Conservation (phyloP, 2,888 invertebrate species). For the Neocrepidodera transversa region DNA sequence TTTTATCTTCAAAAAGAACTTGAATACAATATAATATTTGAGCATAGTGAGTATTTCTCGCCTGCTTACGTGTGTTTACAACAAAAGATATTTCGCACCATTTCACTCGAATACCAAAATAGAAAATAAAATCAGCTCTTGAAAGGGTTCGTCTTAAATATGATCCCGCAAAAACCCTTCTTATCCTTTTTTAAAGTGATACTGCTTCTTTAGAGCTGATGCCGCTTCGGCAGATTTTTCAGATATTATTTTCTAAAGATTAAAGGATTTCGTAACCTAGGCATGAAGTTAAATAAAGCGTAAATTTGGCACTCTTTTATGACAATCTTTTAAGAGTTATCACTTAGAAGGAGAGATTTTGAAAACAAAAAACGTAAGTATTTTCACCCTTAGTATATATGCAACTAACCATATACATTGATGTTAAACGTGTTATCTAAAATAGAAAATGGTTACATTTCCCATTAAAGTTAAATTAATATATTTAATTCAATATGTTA, state of each 20-base stretch:
- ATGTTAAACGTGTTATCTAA: background rate
- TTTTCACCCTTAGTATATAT: background rate
- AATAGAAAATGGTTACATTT: background rate
- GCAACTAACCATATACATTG: background rate
- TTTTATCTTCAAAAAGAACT: background rate
- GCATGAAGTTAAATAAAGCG: constrained; percentile 33
- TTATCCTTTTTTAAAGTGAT: constrained; percentile 43
- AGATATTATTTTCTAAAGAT: constrained; percentile 33
- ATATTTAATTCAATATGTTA: no score
- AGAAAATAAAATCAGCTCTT: constrained; percentile 40
- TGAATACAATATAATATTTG: background rate
- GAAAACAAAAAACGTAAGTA: no score
- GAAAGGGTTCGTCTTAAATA: constrained; percentile 43
- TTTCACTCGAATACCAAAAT: constrained; percentile 32
- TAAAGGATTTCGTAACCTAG: constrained; percentile 35
- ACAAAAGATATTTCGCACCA: constrained; percentile 26
- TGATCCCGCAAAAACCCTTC: constrained; percentile 35
- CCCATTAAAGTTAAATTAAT: no score
- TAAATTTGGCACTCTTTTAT: constrained; percentile 31
- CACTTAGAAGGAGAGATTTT: background rate
- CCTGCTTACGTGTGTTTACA: constrained; percentile 28
- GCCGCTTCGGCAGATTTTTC: constrained; percentile 30
- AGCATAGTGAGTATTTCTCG: constrained; percentile 15
- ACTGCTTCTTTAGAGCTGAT: constrained; percentile 33
- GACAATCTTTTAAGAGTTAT: constrained; percentile 4